Base-by-base conservation (phyloP, 2,797 vertebrate species). In the Rousettus madagascariensis region DNA sequence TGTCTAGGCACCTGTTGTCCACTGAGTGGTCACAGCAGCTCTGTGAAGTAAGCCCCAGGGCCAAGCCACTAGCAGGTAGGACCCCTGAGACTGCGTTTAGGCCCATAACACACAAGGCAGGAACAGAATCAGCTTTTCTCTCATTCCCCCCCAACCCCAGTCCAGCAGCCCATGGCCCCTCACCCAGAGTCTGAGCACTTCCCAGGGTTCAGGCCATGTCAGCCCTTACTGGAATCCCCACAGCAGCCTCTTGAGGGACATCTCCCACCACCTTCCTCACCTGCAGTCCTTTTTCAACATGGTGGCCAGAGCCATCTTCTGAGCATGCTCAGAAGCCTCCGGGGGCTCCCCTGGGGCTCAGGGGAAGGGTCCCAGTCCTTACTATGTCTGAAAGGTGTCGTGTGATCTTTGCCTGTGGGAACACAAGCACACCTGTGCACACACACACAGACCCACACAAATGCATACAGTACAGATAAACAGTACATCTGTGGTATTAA, bases 371-470 rank as follows among this genome's bases (percentile, higher is more conserved):
- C 26, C 63, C 1, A 0, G 24, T 41, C n/a, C 59, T 75, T 26
- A 11, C 55, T n/a, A 1, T 3, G 26, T 15, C 20, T 12, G 1
- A 19, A 24, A 46, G 86, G 17, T 49, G 3, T 6, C 0, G 0
- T 19, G 43, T 71, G 41, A 33, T 41, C 43, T 63, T 20, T 53
- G 43, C 22, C 65, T 30, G 41, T 65, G 33, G 33, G 36, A n/a
- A 13, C 10, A 12, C 11, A 38, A 36, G 30, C 72, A 36, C 8
- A 26, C 2, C 0, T 26, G 53, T 65, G 28, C 43, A n/a, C 16
- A 5, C 13, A 17, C 15, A 51, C 22, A 11, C 0, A 61, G 84
- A 61, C 33, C 63, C 74, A 53, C 7, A 20, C 53, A 16, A 51
- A 33, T 24, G 19, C 5, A 3, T 10, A 28, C 38, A 19, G 46